Evolutionary conservation across 2,797 vertebrate genomes (phyloP).

Genomic region (Decapterus maruadsi): DNA sequence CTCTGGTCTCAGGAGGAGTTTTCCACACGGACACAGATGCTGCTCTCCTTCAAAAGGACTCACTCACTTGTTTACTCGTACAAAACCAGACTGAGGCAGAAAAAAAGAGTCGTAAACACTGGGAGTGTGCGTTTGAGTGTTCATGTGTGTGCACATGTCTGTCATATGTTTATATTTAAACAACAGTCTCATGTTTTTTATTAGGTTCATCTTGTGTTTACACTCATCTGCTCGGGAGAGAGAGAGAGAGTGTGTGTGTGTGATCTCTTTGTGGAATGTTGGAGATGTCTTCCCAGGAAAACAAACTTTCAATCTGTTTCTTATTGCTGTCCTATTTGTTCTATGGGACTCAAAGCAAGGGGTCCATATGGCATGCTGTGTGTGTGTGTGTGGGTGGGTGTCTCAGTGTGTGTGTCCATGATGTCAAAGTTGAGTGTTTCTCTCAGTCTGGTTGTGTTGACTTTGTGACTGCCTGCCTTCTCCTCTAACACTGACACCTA

Average conservation of each 20-base stretch:
- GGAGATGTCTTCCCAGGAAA: constrained; percentile 68
- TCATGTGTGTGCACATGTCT: constrained; percentile 30
- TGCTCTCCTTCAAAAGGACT: background rate
- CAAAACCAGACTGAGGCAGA: constrained; percentile 17
- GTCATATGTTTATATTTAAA: constrained; percentile 54
- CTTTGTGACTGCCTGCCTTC: constrained; percentile 14
- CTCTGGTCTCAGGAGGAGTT: too few species aligned
- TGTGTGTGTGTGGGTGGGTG: constrained; percentile 28
- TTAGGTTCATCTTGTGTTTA: constrained; percentile 65
- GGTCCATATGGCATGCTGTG: constrained; percentile 65
- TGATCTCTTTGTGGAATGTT: constrained; percentile 66
- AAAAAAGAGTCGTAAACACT: constrained; percentile 7
- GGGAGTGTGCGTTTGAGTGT: background rate
- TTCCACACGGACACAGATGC: constrained; percentile 12
- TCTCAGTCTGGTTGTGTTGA: constrained; percentile 8
- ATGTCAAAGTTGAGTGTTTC: constrained; percentile 47
- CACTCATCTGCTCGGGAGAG: constrained; percentile 40
- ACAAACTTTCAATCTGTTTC: constrained; percentile 75
- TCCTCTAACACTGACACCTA: constrained; percentile 7
- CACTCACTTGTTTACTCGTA: constrained; percentile 21
- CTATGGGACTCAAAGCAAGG: constrained; percentile 62
- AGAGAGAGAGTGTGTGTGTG: constrained; percentile 15
- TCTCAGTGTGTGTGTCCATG: constrained; percentile 18
- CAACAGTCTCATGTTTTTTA: constrained; percentile 54
- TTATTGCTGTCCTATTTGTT: constrained; percentile 72